Percentiles rank a stretch among this genome's conserved stretches.
These are phyloP conservation scores for Pangasianodon hypophthalmus DNA, from an alignment of 2,113 vertebrate genomes.

Conservation along the genomic window DNA sequence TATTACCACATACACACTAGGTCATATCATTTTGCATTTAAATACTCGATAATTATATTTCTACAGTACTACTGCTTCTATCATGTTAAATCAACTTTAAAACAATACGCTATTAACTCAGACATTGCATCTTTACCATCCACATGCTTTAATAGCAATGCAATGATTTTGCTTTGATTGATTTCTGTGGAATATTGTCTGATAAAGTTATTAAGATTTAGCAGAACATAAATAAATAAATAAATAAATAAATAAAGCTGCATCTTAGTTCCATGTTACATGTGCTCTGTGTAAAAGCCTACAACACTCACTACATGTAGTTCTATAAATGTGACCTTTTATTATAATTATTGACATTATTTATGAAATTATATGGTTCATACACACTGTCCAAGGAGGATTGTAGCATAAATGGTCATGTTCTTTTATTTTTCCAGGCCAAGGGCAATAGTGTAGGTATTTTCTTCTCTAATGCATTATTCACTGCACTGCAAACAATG, in stretches of 20 bases:
- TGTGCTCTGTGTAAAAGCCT: background rate
- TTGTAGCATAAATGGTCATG: background rate
- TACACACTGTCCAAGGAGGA: too few relatives aligned
- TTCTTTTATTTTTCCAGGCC: background rate
- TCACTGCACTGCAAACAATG: background rate
- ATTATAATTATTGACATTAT: background rate
- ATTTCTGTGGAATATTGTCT: background rate
- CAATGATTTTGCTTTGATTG: background rate
- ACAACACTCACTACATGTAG: background rate
- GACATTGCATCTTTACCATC: too few relatives aligned
- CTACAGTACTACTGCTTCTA: too few relatives aligned
- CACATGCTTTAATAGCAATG: too few relatives aligned
- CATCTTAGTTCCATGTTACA: background rate
- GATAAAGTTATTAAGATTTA: background rate
- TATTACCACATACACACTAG: too few relatives aligned
- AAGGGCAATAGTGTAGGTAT: background rate
- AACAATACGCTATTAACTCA: too few relatives aligned
- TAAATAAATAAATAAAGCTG: background rate
- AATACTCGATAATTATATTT: too few relatives aligned
- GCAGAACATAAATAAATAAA: background rate
- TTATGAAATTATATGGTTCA: background rate
- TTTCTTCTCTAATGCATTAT: background rate
- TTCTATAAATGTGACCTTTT: background rate
- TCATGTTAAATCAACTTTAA: too few relatives aligned
- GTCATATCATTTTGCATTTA: too few relatives aligned